A percentile compares a stretch with the other conserved stretches of the same genome.
phyloP scores from a whole-genome alignment of 2,113 vertebrate genomes.

The Ibidorhyncha struthersii region DNA sequence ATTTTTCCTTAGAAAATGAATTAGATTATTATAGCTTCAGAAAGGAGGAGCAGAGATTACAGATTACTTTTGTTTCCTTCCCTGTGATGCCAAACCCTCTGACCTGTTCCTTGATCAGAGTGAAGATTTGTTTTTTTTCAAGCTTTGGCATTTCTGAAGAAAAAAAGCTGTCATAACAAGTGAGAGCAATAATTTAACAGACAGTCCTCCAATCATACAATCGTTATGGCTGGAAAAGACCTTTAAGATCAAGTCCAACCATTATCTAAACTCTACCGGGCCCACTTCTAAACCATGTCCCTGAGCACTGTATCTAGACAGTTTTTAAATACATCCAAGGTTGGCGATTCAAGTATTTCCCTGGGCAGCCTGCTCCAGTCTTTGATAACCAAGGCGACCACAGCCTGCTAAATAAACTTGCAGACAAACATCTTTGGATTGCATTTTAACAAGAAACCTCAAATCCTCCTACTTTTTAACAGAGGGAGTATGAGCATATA shows the following conservation, averaged over 20 bases:
- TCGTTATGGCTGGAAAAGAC: no score
- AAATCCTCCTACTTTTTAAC: background rate
- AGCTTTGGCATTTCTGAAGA: background rate
- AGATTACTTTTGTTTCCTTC: background rate
- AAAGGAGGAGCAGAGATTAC: background rate
- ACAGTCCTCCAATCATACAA: background rate
- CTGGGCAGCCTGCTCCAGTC: no score
- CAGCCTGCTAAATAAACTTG: background rate
- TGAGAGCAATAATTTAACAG: background rate
- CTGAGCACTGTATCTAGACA: no score
- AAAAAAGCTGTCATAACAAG: background rate
- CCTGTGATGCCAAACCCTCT: background rate
- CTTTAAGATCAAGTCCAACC: no score
- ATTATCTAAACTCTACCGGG: no score
- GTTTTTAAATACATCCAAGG: no score
- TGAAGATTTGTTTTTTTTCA: background rate
- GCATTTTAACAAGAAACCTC: background rate
- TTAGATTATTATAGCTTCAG: background rate
- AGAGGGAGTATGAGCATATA: background rate
- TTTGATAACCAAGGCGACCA: background rate
- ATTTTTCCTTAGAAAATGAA: background rate
- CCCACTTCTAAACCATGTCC: no score
- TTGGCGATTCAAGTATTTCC: no score
- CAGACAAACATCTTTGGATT: background rate
- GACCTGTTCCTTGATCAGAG: background rate